A percentile compares a stretch with the other conserved stretches of the same genome.
Conservation (phyloP, 1,140 invertebrate genomes). For the Halyomorpha halys region DNA sequence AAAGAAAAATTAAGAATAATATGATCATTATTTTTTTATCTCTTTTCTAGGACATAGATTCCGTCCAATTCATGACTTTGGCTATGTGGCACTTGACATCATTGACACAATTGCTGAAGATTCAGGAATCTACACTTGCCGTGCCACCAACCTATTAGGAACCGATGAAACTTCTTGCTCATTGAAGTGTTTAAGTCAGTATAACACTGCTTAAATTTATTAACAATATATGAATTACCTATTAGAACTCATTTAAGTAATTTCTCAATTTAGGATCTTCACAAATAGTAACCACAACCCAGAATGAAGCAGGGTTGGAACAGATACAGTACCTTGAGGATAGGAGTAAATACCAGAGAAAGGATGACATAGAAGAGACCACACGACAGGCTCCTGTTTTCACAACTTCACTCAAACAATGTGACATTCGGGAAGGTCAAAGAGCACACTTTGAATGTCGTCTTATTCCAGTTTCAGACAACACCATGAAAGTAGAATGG, state of each 20-base stretch:
- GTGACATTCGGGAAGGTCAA: constrained; percentile 89
- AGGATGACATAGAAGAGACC: constrained; percentile 65
- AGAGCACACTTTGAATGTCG: constrained; percentile 92
- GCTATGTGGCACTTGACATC: constrained; percentile 86
- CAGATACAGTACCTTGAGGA: constrained; percentile 83
- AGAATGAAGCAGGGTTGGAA: constrained; percentile 72
- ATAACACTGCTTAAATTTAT: neutral
- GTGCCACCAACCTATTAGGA: constrained; percentile 79
- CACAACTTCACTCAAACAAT: constrained; percentile 78
- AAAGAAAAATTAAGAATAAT: constrained; percentile 7
- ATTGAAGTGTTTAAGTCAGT: constrained; percentile 53
- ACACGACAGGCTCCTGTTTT: constrained; percentile 82
- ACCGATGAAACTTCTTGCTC: constrained; percentile 70
- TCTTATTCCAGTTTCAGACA: constrained; percentile 89
- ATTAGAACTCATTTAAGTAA: neutral
- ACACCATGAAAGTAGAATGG: constrained; percentile 96
- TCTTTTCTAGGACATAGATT: constrained; percentile 63
- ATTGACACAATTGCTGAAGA: constrained; percentile 87
- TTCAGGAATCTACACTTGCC: constrained; percentile 84
- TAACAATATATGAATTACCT: neutral
- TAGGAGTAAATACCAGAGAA: constrained; percentile 59
- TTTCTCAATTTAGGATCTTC: constrained; percentile 37
- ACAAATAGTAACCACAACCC: constrained; percentile 69
- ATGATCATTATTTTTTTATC: constrained; percentile 22
- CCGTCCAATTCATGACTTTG: constrained; percentile 90